phyloP scores from a whole-genome alignment of 2,888 invertebrate species.

The Trachelus troglodyta region DNA sequence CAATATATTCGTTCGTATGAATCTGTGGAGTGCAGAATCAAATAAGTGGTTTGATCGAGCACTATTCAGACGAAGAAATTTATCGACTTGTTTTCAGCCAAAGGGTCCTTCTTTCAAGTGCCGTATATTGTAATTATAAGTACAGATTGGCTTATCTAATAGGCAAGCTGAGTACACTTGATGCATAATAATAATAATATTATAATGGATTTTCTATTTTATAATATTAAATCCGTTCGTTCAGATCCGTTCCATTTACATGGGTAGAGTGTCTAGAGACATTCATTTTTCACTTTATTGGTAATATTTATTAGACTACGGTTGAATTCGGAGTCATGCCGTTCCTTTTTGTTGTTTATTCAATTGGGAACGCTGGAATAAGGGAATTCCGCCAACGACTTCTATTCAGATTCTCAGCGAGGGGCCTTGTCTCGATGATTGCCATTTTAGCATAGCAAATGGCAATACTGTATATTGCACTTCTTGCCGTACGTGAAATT shows the following conservation, averaged over 20 bases:
- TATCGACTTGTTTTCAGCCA: not conserved
- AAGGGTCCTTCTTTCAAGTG: not conserved
- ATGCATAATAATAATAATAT: not conserved
- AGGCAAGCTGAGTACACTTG: too few relatives aligned
- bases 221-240: not conserved
- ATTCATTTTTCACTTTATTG: conserved; percentile 28
- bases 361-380: not conserved
- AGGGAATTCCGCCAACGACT: not conserved
- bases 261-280: conserved; percentile 14
- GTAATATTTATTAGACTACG: conserved; percentile 30
- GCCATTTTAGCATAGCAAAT: not conserved
- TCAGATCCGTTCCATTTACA: conserved; percentile 29
- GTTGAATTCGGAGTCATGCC: conserved; percentile 28
- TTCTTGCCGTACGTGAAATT: not conserved
- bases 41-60: conserved; percentile 4
- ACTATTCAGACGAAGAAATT: not conserved
- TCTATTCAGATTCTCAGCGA: not conserved
- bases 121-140: not conserved
- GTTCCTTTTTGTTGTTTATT: conserved; percentile 13
- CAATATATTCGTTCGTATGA: conserved; percentile 2
- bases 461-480: not conserved
- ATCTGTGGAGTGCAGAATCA: not conserved
- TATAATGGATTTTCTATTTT: not conserved
- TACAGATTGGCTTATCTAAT: not conserved
- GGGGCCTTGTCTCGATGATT: not conserved